Evolutionary conservation across 2,888 invertebrate genomes (phyloP), one percentile per base, ranked within the genome.

Genomic region (Calameuta idolon): DNA sequence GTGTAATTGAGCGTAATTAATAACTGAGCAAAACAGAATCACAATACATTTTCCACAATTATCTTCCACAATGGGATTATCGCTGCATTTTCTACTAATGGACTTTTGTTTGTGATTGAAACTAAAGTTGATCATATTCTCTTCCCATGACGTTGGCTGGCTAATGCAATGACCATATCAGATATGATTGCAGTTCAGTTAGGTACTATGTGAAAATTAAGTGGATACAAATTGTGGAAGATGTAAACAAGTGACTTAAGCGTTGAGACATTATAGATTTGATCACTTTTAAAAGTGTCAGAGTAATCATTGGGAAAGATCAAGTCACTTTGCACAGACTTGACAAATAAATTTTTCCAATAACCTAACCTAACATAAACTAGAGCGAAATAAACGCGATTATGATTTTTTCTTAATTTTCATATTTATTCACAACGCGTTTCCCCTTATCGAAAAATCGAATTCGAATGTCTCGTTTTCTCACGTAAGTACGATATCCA

Each of bases 21-120:
- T 85, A 87, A 87, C 84, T 86, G 87, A 88, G 87, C 85, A 84
- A 85, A 85, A 85, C 79, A 78, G 80, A 87, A 87, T 88, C 86
- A 87, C 86, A 87, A 85, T 84, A 85, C 69, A 80, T 80, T 80
- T 23, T 55, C 55, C 55, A 55, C 55, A 55, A 55, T 55, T 55
- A 23, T 55, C 55, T 55, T 55, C 23, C 55, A 55, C 9, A 55
- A 23, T 2, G 2, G 15, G 2, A 23, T 40, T 15, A 40, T 55
- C 23, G 55, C 5, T 55, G 55, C 23, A 23, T 55, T 23, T 55
- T 23, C 9, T 55, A 55, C 2, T 9, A 55, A 23, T 2, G 55
- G 55, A 23, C 23, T 55, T 23, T 4, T 23, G 55, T 55, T 23
- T 55, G 23, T 55, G 2, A 55, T 23, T 55, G 23, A 55, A 23